Base-by-base conservation (phyloP, 1,140 invertebrate species). In the Diorhabda sublineata region DNA sequence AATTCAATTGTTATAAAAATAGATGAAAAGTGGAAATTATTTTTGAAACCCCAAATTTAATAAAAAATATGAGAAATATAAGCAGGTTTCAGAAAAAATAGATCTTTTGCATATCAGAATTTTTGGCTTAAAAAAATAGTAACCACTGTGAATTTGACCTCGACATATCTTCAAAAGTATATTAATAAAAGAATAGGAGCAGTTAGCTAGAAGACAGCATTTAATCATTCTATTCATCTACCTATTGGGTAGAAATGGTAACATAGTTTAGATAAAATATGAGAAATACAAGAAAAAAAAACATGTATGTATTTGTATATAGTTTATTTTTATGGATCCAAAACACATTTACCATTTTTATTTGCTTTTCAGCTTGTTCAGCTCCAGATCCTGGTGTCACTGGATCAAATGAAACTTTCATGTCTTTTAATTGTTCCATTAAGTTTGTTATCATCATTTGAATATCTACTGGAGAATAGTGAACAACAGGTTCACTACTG, bases 401-500 rank as follows among this genome's bases (percentile, higher is more conserved):
- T 75, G 7, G 76, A 73, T 56, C 60, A 62, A 11, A 43, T 56
- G 2, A 67, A 60, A 8, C 58, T 64, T 78, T 72, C 66, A 78
- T 71, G 41, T 73, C 68, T 45, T 74, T 75, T 56, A 80, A 66
- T 61, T 79, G 74, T 8, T 72, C 58, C 8, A 77, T 64, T 42
- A 80, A 67, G 61, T 79, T 73, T 67, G 71, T 73, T n/a, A 80
- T 76, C 57, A 80, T 57, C 66, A 74, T 71, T 41, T 78, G 71
- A 26, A 79, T 61, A 61, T 76, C 71, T 3, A 73, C 56, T 45
- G 52, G 62, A 6, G 47, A 52, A n/a, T 52, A 52, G 26, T 26
- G 26, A 61, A 66, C 47, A 47, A 6, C 64, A 42, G 69, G 56
- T 47, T 62, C 60, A 26, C 4, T 57, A 65, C 42, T 52, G 2